phyloP scores from a whole-genome alignment of 1,140 invertebrate species.

The Atta colombica region DNA sequence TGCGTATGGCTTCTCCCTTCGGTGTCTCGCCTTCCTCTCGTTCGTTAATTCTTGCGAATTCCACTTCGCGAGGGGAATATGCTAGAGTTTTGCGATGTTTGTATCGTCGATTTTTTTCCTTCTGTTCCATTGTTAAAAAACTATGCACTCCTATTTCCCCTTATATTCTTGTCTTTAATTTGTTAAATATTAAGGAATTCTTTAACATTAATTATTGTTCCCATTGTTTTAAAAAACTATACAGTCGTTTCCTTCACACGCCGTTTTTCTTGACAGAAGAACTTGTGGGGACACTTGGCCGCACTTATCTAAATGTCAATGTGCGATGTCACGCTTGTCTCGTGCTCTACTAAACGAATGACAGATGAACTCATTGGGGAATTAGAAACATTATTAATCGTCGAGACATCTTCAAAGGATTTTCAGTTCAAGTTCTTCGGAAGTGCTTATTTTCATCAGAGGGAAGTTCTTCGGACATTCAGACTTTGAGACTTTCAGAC shows the following conservation, averaged over 20 bases:
- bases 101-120: background rate
- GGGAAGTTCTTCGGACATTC: background rate
- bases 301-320: slow-evolving; percentile 43
- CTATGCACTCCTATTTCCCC: too few species aligned
- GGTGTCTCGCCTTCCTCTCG: background rate
- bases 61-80: background rate
- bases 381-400: background rate
- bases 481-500: background rate
- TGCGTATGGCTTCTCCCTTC: background rate
- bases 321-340: background rate
- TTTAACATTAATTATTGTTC: too few species aligned
- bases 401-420: background rate
- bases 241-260: background rate
- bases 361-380: background rate
- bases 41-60: slow-evolving; percentile 3
- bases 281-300: background rate
- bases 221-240: background rate
- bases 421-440: background rate
- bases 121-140: slow-evolving; percentile 26
- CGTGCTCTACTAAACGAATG: slow-evolving; percentile 1
- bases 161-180: too few species aligned
- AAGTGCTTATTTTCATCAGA: background rate
- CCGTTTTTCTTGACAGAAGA: slow-evolving; percentile 7
- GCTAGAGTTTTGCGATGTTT: slow-evolving; percentile 37
- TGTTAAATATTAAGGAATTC: too few species aligned